Conservation (phyloP, 2,113 vertebrate species). For the Sander lucioperca region DNA sequence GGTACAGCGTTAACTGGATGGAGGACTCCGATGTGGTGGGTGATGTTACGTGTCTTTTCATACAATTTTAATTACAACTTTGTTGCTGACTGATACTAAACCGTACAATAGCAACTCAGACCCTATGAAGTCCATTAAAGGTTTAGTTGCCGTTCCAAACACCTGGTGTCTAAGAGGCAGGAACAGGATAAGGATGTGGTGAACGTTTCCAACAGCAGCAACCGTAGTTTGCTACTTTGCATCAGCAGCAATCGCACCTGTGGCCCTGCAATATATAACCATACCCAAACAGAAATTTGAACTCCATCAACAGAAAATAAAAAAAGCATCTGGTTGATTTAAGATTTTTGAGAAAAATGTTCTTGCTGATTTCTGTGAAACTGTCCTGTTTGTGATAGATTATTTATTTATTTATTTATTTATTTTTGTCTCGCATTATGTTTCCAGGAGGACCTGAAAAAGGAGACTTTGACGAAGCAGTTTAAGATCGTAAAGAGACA, state of each 20-base stretch:
- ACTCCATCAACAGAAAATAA: background rate
- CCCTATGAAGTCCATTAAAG: background rate
- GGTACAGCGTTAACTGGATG: conserved; percentile 99
- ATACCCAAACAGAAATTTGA: background rate
- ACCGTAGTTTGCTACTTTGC: background rate
- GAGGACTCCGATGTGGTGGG: conserved; percentile 95
- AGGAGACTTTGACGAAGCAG: conserved; percentile 92
- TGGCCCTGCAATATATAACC: background rate
- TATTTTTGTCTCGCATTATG: background rate
- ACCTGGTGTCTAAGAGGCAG: background rate
- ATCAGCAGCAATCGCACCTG: background rate
- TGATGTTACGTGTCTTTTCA: background rate
- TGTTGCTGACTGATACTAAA: background rate
- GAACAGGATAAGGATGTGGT: conserved; percentile 50
- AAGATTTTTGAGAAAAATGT: too few relatives aligned
- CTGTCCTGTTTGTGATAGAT: background rate
- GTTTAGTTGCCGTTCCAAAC: background rate
- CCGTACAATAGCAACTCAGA: background rate
- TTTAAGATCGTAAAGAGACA: conserved; percentile 92
- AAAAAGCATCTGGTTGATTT: too few relatives aligned
- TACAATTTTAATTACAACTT: background rate
- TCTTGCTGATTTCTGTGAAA: too few relatives aligned
- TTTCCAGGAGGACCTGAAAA: conserved; percentile 91
- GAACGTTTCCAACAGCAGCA: background rate
- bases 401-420: background rate